phyloP scores from a whole-genome alignment of 2,113 vertebrate genomes.

The Corythoichthys haematopterus region DNA sequence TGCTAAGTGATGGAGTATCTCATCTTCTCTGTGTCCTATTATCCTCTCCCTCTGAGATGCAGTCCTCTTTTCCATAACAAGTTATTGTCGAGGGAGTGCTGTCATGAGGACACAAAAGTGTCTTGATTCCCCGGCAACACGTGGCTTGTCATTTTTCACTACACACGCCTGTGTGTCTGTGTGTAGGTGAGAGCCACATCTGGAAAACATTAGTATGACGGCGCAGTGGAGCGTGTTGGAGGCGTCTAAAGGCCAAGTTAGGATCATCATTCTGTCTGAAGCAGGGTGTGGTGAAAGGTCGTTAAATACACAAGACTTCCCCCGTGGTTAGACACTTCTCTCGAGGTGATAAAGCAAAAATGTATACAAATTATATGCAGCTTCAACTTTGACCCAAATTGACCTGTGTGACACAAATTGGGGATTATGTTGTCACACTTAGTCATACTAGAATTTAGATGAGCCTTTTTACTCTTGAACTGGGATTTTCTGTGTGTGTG shows the following conservation, averaged over 20 bases:
- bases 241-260: conserved; percentile 32
- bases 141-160: conserved; percentile 12
- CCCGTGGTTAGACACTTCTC: conserved; percentile 6
- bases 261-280: conserved; percentile 33
- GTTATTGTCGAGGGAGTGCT: conserved; percentile 9
- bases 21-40: conserved; percentile 24
- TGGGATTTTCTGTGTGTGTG: background rate
- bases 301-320: conserved; percentile 28
- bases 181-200: conserved; percentile 53
- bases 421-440: background rate
- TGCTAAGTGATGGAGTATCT: conserved; percentile 24
- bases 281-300: conserved; percentile 44
- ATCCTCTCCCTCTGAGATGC: conserved; percentile 26
- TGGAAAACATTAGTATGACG: conserved; percentile 50
- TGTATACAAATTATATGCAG: conserved; percentile 11
- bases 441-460: background rate
- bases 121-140: conserved; percentile 11
- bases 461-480: background rate
- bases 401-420: background rate
- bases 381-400: conserved; percentile 6
- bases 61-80: conserved; percentile 29
- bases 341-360: conserved; percentile 7
- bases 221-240: conserved; percentile 22
- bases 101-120: conserved; percentile 20
- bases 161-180: conserved; percentile 11